A percentile compares a stretch with the other conserved stretches of the same genome.
phyloP scores from a whole-genome alignment of 35 echinoderm and acorn worm species.

The Ptychodera flava region DNA sequence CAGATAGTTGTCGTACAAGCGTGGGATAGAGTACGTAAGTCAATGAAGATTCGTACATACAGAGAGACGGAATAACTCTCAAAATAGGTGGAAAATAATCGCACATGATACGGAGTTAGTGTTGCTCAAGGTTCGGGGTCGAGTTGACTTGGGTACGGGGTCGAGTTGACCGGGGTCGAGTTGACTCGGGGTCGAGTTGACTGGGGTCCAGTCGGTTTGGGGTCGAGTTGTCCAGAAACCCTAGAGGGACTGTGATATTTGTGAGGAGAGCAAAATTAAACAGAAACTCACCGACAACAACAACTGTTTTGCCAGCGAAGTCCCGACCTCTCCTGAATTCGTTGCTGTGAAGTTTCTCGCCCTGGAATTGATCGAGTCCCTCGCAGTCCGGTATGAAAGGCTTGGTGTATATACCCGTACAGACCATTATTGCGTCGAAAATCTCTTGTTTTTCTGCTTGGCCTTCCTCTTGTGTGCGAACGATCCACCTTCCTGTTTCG shows the following conservation, averaged over 20 bases:
- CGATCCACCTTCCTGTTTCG: background rate
- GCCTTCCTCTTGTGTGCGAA: background rate
- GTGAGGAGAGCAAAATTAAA: background rate
- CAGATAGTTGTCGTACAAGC: no score
- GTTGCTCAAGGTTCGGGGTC: no score
- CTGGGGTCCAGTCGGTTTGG: no score
- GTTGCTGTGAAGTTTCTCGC: constrained; percentile 23
- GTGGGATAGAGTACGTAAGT: no score
- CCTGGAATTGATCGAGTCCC: constrained; percentile 36
- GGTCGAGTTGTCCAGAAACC: no score
- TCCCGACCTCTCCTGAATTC: constrained; percentile 17
- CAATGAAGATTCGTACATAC: no score
- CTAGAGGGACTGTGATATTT: background rate
- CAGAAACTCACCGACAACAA: constrained; percentile 32
- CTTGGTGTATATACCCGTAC: constrained; percentile 16
- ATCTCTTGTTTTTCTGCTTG: background rate
- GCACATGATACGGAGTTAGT: no score
- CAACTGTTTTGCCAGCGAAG: constrained; percentile 21
- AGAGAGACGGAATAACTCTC: no score
- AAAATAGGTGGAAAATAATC: no score
- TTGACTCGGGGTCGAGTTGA: no score
- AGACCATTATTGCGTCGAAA: constrained; percentile 54
- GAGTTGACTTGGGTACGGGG: no score
- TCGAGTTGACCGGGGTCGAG: no score
- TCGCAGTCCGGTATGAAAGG: background rate